Evolutionary conservation across 2,797 vertebrate genomes (phyloP), one percentile per base, ranked within the genome.

Genomic region (Pseudomugil gertrudae): DNA sequence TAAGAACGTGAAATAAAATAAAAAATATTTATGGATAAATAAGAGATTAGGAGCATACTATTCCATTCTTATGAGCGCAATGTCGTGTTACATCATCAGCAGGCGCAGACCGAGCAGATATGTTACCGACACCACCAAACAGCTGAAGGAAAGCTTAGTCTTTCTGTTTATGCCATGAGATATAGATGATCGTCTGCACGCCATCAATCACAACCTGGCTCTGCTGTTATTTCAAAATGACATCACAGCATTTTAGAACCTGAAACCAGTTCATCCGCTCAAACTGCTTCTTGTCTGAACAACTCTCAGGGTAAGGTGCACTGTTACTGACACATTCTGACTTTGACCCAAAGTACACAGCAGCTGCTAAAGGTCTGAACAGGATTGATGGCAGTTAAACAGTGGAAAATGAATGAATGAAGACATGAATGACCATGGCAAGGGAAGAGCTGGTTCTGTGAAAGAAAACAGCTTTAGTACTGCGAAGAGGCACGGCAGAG

Each of bases 261-360:
- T 73, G 57, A 85, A 71, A 72, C 57, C 36, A 32, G 70, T 57
- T 72, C 56, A 38, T 82, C 38, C 15, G 55, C 57, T 33, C n/a
- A n/a, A 33, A 9, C 66, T 3, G 66, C 82, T 72, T 81, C 80
- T 47, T 63, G 75, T 79, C 72, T 63, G 47, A 40, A 56, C 66
- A 30, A 57, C 72, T 45, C 14, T 24, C 63, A 9, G 67, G 60
- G 27, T 60, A 75, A 76, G 68, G 70, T 84, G 79, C 65, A 75
- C 69, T 0, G 35, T 77, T 84, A 79, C 78, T 29, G 65, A 83
- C 78, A 76, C 67, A 79, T 86, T 89, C 79, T 84, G 32, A 17
- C 58, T 24, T 43, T 23, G 40, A 66, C 77, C 84, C 79, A 82
- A 84, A 82, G 73, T 61, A 84, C 63, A 83, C 72, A 83, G 60